These are phyloP conservation scores for Axis porcinus DNA, from an alignment of 2,113 vertebrate species.

Conservation along the genomic window DNA sequence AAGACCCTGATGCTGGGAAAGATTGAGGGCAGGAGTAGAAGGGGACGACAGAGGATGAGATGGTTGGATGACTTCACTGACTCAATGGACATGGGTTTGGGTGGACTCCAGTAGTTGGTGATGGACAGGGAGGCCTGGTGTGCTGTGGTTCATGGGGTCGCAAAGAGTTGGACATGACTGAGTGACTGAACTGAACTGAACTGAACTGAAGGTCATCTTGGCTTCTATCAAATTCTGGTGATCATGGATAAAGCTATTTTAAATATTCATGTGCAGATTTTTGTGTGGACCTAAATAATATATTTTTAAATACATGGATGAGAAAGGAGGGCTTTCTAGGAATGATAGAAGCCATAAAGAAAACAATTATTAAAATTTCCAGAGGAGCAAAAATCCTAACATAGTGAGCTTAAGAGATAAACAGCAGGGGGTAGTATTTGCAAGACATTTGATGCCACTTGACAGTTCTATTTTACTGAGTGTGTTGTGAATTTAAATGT, in stretches of 20 bases:
- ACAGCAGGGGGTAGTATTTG: slow-evolving; percentile 6
- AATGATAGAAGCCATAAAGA: neutral
- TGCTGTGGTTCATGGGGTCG: neutral
- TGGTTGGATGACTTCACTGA: neutral
- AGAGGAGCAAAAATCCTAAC: neutral
- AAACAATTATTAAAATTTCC: neutral
- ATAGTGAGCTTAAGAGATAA: neutral
- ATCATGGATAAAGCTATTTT: neutral
- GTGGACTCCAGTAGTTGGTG: neutral
- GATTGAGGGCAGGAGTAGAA: neutral
- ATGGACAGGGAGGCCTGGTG: neutral
- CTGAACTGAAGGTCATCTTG: neutral
- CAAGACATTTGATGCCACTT: neutral
- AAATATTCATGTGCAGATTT: neutral
- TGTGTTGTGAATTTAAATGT: neutral
- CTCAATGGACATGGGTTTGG: neutral
- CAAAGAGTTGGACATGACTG: neutral
- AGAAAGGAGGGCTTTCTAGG: neutral
- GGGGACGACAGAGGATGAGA: neutral
- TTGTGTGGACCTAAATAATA: neutral
- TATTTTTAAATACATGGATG: neutral
- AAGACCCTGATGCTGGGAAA: neutral
- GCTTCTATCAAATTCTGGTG: neutral
- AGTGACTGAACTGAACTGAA: neutral
- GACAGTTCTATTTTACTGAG: neutral